Evolutionary conservation across 2,797 vertebrate species (phyloP).

Genomic region (Psittacula derbiana): DNA sequence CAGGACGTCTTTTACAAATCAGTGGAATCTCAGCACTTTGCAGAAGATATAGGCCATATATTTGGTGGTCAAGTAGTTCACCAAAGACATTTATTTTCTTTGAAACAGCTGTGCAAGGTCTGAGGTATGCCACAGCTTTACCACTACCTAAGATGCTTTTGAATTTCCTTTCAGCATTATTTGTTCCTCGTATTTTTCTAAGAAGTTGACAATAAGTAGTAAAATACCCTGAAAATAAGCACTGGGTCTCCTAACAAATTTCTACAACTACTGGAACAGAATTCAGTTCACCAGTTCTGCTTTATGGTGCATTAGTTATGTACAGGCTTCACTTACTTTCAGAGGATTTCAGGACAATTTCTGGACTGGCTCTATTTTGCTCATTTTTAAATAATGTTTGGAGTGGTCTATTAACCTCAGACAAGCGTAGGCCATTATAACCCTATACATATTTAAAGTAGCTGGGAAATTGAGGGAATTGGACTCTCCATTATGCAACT

Average conservation of each 20-base stretch:
- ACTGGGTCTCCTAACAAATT: neutral
- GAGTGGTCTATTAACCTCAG: neutral
- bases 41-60: neutral
- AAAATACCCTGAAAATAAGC: neutral
- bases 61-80: neutral
- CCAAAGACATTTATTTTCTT: neutral
- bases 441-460: neutral
- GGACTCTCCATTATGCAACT: neutral
- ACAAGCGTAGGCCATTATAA: neutral
- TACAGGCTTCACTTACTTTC: neutral
- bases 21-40: neutral
- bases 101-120: neutral
- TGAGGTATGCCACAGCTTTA: neutral
- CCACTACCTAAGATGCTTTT: neutral
- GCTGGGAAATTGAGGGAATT: neutral
- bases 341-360: neutral
- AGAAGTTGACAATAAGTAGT: neutral
- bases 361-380: neutral
- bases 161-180: neutral
- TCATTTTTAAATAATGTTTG: neutral
- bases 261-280: neutral
- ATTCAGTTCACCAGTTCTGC: neutral
- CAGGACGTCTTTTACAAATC: neutral
- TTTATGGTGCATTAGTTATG: neutral
- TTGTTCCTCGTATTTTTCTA: neutral